phyloP scores from a whole-genome alignment of 2,797 vertebrate species.

The Urosaurus nigricauda region DNA sequence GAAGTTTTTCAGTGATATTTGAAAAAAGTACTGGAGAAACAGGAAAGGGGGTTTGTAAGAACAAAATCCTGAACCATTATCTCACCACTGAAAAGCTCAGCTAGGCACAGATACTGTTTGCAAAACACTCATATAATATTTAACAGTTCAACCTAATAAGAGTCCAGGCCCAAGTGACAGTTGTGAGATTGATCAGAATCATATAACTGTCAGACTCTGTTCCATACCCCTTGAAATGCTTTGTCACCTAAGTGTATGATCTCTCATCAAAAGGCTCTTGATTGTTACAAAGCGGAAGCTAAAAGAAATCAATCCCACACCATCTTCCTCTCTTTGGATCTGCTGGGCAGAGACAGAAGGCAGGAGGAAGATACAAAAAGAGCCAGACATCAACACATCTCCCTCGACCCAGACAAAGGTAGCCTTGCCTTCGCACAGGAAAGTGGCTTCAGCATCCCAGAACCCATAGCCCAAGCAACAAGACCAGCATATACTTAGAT shows the following conservation, averaged over 20 bases:
- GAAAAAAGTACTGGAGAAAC: not conserved
- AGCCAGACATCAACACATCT: not conserved
- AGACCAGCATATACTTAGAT: not conserved
- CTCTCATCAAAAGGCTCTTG: slow-evolving; percentile 14
- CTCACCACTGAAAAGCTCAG: slow-evolving; percentile 15
- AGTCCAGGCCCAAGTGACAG: slow-evolving; percentile 47
- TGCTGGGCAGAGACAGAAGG: not conserved
- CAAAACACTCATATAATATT: slow-evolving; percentile 50
- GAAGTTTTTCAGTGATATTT: not conserved
- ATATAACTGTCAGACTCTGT: slow-evolving; percentile 21
- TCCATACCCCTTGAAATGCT: slow-evolving; percentile 39
- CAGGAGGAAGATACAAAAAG: not conserved
- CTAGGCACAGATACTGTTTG: not conserved
- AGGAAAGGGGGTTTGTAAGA: slow-evolving; percentile 16
- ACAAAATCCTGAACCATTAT: not conserved
- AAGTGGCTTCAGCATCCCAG: slow-evolving; percentile 15
- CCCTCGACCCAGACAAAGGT: slow-evolving; percentile 74
- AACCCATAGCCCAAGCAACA: not conserved
- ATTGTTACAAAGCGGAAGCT: not conserved
- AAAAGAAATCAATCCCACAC: not conserved
- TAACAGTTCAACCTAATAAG: slow-evolving; percentile 48
- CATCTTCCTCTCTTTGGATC: slow-evolving; percentile 30
- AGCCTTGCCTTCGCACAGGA: slow-evolving; percentile 34
- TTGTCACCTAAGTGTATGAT: slow-evolving; percentile 19
- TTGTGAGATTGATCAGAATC: slow-evolving; percentile 58